Conservation (phyloP, 2,888 invertebrate species). For the Brachylomia viminalis region DNA sequence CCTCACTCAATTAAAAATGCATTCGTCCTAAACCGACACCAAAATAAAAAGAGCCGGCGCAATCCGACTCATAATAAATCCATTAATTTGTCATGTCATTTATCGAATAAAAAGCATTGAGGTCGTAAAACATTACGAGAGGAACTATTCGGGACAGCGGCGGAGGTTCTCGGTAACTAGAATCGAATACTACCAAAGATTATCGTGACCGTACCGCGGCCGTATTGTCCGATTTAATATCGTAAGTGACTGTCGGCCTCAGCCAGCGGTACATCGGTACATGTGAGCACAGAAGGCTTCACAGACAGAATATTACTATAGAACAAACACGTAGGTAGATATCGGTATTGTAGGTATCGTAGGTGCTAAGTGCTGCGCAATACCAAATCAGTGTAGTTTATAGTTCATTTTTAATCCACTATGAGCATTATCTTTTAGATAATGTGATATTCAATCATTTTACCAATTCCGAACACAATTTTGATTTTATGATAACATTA, state of each 20-base stretch:
- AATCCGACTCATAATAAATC: constrained; percentile 89
- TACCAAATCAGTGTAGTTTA: constrained; percentile 45
- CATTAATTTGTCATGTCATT: constrained; percentile 91
- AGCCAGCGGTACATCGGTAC: constrained; percentile 75
- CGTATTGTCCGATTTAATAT: constrained; percentile 86
- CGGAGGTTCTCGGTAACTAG: constrained; percentile 83
- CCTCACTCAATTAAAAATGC: constrained; percentile 91
- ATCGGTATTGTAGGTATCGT: not conserved
- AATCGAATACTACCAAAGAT: constrained; percentile 83
- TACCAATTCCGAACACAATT: constrained; percentile 55
- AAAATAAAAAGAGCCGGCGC: constrained; percentile 85
- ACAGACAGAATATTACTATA: constrained; percentile 17
- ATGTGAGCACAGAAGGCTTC: constrained; percentile 69
- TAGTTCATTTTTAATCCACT: constrained; percentile 39
- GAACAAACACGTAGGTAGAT: not conserved
- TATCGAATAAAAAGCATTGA: constrained; percentile 82
- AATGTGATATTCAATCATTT: constrained; percentile 52
- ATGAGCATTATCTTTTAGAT: constrained; percentile 52
- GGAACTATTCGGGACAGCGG: constrained; percentile 75
- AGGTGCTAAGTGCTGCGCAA: constrained; percentile 27
- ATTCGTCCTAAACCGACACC: constrained; percentile 88
- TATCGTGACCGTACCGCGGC: constrained; percentile 80
- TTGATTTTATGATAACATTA: constrained; percentile 64
- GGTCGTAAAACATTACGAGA: constrained; percentile 79
- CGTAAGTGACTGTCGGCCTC: constrained; percentile 82